Evolutionary conservation across 2,113 vertebrate genomes (phyloP), one percentile per base, ranked within the genome.

Genomic region (Peromyscus polionotus): DNA sequence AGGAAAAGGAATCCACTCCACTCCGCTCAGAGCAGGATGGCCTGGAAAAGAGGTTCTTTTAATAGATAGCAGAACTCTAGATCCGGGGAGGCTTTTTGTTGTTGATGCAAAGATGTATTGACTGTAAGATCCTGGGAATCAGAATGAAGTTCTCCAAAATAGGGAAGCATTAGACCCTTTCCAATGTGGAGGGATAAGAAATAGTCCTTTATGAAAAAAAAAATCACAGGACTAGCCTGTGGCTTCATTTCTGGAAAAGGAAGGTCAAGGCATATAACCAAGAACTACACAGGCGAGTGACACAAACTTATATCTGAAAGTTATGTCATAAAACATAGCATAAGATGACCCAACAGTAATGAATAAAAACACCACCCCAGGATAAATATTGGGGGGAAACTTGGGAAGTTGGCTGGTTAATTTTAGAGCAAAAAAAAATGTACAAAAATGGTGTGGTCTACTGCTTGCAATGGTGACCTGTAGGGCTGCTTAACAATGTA

Each of bases 401-500:
- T 85, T 83, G 33, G 91, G 65, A 95, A 94, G 72, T 22, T 12
- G 22, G 57, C 17, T 92, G 45, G 42, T 90, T 95, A 86, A 88
- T 95, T 94, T 89, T 89, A 92, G 80, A 86, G 45, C 57, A 77
- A 45, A 84, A 42, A 42, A 10, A 81, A 95, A 28, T 65, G 36
- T 86, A 48, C 39, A 96, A 95, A 36, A 75, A 54, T 0, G 63
- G 36, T 24, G 79, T 80, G 33, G 24, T 59, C 59, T 59, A 14
- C 36, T 20, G 17, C 28, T 73, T 65, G 33, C n/a, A 91, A 6
- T 20, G 85, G 85, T 13, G 63, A 84, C 48, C 59, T 42, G 31
- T 36, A 70, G 63, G 39, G 51, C 20, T 72, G 20, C 42, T 72
- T 14, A 87, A 63, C 10, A 51, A 48, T 31, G n/a, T 28, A 36